Percentiles rank a stretch among this genome's conserved stretches.
phyloP scores from a whole-genome alignment of 2,888 invertebrate species.

The Nemotelus pantherinus region DNA sequence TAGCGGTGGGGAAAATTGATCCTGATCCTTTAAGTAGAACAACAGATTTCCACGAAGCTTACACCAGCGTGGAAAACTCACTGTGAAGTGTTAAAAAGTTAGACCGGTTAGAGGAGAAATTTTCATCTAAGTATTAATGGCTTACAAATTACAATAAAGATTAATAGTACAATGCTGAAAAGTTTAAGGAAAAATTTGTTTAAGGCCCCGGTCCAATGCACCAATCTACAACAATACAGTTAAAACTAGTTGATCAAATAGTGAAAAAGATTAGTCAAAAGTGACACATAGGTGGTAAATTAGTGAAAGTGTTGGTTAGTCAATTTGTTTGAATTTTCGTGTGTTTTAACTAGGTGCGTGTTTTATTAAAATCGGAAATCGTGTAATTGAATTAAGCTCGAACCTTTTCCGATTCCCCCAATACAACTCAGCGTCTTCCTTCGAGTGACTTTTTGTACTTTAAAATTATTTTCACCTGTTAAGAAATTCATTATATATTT shows the following conservation, averaged over 20 bases:
- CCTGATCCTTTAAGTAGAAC: constrained; percentile 91
- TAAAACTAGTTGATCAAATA: background rate
- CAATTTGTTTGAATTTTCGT: background rate
- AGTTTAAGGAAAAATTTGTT: too few species aligned
- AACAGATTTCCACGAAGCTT: constrained; percentile 90
- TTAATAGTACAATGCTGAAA: too few species aligned
- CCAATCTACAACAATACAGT: background rate
- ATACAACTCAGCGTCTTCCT: constrained; percentile 53
- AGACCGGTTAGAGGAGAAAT: too few species aligned
- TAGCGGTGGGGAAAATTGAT: constrained; percentile 87
- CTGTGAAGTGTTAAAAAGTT: constrained; percentile 65
- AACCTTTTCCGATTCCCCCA: constrained; percentile 54
- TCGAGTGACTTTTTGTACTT: constrained; percentile 46
- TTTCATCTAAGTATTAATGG: too few species aligned
- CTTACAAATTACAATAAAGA: too few species aligned
- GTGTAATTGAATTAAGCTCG: constrained; percentile 43
- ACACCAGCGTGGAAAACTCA: constrained; percentile 86
- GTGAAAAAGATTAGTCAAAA: background rate
- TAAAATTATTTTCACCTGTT: constrained; percentile 41
- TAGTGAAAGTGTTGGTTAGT: constrained; percentile 38
- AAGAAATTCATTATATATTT: constrained; percentile 15
- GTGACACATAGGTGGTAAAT: constrained; percentile 24
- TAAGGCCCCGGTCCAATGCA: background rate
- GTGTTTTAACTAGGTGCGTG: constrained; percentile 3
- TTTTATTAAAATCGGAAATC: constrained; percentile 12